A percentile compares a stretch with the other conserved stretches of the same genome.
Evolutionary conservation across 2,113 vertebrate species (phyloP).

Genomic region (Pangasianodon gigas): DNA sequence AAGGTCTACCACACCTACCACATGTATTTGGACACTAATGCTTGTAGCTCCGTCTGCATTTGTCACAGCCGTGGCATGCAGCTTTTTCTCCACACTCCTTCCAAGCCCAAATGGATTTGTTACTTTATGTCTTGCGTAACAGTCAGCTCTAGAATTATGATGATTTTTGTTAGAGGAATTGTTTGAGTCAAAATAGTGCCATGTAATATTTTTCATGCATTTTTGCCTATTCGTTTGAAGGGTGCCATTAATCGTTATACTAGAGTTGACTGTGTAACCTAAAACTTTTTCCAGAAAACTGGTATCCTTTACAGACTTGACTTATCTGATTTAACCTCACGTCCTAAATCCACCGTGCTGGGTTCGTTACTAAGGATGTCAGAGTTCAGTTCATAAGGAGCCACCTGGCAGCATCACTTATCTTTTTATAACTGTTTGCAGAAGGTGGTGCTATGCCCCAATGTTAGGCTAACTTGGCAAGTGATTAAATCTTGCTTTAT

Average conservation of each 20-base stretch:
- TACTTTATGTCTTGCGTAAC: background rate
- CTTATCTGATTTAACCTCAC: background rate
- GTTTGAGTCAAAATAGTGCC: background rate
- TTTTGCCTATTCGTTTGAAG: background rate
- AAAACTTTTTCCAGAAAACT: background rate
- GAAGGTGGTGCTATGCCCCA: conserved; percentile 25
- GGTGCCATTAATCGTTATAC: background rate
- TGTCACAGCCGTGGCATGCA: background rate
- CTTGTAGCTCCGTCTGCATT: background rate
- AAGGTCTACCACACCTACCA: conserved; percentile 5
- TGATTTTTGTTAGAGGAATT: background rate
- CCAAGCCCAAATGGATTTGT: background rate
- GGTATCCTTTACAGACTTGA: background rate
- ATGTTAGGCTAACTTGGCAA: background rate
- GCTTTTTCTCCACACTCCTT: background rate
- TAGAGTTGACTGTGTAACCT: background rate
- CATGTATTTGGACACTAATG: background rate
- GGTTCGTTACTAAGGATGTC: background rate
- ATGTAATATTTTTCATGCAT: background rate
- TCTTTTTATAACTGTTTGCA: conserved; percentile 30
- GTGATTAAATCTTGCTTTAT: background rate
- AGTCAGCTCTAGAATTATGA: background rate
- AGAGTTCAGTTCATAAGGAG: background rate
- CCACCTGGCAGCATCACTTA: conserved; percentile 32
- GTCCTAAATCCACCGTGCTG: background rate